Conservation (phyloP, 2,113 vertebrate species). For the Actenoides hombroni region DNA sequence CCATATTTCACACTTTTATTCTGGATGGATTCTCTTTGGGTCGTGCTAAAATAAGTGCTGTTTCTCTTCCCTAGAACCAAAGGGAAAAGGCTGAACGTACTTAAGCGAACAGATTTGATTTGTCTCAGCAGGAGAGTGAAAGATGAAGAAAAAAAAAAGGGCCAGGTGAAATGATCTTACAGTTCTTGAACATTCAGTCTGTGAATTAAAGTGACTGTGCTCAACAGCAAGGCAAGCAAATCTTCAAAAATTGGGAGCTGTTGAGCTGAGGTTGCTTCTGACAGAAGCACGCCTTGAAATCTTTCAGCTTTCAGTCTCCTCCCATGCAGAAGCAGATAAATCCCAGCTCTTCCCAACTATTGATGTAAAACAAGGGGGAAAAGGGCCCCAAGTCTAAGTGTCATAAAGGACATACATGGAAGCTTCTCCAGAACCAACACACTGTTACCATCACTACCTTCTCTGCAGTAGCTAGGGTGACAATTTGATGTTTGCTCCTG, state of each 20-base stretch:
- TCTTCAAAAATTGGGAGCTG: not conserved
- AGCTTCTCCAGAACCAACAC: not conserved
- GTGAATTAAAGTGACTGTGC: not conserved
- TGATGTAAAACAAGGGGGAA: not conserved
- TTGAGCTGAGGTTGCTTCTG: not conserved
- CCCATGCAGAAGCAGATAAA: not conserved
- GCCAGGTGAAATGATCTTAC: not conserved
- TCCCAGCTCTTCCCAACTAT: not conserved
- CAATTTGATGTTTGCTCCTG: not conserved
- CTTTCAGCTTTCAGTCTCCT: not conserved
- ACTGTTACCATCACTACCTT: not conserved
- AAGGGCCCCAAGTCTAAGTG: fast-evolving
- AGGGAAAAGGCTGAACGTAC: not conserved
- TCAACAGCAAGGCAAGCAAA: not conserved
- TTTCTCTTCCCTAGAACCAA: not conserved
- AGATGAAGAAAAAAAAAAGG: not conserved
- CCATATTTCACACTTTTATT: not conserved
- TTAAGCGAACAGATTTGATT: not conserved
- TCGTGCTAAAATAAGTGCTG: not conserved
- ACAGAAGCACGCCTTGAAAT: not conserved
- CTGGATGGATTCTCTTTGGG: not conserved
- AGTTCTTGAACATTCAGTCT: not conserved
- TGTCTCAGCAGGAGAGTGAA: not conserved
- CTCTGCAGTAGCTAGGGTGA: not conserved
- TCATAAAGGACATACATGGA: not conserved